Conservation (phyloP, 2,888 invertebrate species). For the Aphodius granarius region DNA sequence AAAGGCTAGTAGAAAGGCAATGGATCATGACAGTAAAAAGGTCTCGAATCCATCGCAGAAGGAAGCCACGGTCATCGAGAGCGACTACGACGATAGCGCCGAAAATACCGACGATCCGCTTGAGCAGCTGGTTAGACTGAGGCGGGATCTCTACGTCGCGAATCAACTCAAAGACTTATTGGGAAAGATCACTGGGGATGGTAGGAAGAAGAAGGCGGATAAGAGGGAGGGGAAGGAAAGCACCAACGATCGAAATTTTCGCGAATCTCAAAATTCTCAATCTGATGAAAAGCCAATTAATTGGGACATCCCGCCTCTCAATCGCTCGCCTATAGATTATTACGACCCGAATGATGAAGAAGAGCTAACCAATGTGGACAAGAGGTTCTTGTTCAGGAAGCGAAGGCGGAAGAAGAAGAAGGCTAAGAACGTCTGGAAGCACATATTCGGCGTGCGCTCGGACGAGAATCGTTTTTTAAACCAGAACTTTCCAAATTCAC, state of each 20-base stretch:
- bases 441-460: constrained; percentile 32
- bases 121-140: constrained; percentile 28
- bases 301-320: not conserved
- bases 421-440: constrained; percentile 34
- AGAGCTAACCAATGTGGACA: not conserved
- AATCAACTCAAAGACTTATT: constrained; percentile 34
- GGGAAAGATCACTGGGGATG: constrained; percentile 27
- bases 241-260: constrained; percentile 22
- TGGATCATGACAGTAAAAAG: not conserved
- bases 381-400: constrained; percentile 30
- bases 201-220: not conserved
- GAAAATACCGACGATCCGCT: constrained; percentile 5
- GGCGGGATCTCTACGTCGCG: constrained; percentile 35
- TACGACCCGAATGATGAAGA: not conserved
- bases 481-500: constrained; percentile 38
- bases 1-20: not conserved
- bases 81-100: not conserved
- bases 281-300: constrained; percentile 12
- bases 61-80: not conserved
- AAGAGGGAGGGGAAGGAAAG: not conserved
- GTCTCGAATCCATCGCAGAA: not conserved
- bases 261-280: constrained; percentile 27
- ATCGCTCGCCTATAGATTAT: not conserved
- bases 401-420: constrained; percentile 31
- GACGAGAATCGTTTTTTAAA: constrained; percentile 40